A percentile compares a stretch with the other conserved stretches of the same genome.
phyloP scores from a whole-genome alignment of 2,888 invertebrate genomes.

The Hoplodrina ambigua region DNA sequence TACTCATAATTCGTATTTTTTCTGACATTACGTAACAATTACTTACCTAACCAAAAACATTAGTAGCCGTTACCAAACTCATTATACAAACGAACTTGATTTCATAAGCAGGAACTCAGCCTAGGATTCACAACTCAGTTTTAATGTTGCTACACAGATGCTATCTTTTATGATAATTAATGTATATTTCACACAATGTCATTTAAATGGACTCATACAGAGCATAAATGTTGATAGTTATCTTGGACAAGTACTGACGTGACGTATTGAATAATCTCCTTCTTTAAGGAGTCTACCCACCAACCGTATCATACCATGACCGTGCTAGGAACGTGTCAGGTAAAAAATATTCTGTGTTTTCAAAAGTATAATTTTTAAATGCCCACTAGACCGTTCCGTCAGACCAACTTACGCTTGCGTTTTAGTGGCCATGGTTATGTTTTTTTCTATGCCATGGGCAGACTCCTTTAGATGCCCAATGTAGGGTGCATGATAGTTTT shows the following conservation, averaged over 20 bases:
- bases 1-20: too few relatives aligned
- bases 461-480: background rate
- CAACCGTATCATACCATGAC: too few relatives aligned
- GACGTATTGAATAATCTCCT: conserved; percentile 2
- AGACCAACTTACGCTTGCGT: too few relatives aligned
- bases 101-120: conserved; percentile 41
- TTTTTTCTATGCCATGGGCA: too few relatives aligned
- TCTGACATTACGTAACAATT: background rate
- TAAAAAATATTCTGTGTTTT: too few relatives aligned
- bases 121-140: conserved; percentile 4
- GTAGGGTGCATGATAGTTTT: background rate
- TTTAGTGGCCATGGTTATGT: too few relatives aligned
- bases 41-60: background rate
- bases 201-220: conserved; percentile 13
- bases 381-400: too few relatives aligned
- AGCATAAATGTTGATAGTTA: conserved; percentile 26
- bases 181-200: conserved; percentile 31
- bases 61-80: conserved; percentile 3
- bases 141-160: conserved; percentile 17
- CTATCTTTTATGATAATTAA: conserved; percentile 40
- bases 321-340: too few relatives aligned
- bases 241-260: conserved; percentile 17
- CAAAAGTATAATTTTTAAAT: too few relatives aligned
- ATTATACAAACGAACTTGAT: conserved; percentile 7
- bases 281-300: too few relatives aligned